A percentile compares a stretch with the other conserved stretches of the same genome.
Conservation (phyloP, 2,113 vertebrate genomes). For the Erpornis zantholeuca region DNA sequence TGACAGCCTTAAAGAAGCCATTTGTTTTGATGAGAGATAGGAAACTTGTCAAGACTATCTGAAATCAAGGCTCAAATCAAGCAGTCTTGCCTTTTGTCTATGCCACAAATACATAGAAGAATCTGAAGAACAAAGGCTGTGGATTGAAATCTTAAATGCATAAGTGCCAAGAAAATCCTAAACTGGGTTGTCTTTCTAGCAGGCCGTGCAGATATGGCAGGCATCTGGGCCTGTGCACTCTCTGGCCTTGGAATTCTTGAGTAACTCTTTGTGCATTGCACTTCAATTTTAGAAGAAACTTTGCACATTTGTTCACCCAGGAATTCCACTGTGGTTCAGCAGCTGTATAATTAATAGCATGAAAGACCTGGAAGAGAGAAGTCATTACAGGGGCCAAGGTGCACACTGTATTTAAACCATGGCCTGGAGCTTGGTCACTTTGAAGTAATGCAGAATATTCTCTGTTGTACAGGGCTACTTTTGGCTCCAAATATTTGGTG, state of each 20-base stretch:
- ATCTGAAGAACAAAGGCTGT: neutral
- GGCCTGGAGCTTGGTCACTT: neutral
- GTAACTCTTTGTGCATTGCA: neutral
- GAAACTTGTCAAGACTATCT: neutral
- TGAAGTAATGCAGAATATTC: neutral
- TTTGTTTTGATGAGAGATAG: neutral
- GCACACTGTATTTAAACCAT: neutral
- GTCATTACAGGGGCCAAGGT: neutral
- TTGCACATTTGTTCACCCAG: neutral
- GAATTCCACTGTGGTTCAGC: neutral
- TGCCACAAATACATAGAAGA: neutral
- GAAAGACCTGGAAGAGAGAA: neutral
- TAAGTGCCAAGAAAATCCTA: neutral
- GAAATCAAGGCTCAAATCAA: neutral
- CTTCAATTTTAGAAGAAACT: neutral
- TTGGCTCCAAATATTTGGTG: neutral
- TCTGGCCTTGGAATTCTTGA: neutral
- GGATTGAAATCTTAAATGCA: conserved; percentile 14
- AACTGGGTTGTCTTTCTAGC: neutral
- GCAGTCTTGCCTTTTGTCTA: neutral
- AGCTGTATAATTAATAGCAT: neutral
- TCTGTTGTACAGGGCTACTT: neutral
- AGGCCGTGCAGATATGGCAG: neutral
- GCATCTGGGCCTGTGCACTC: accelerated
- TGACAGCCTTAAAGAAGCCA: neutral